Evolutionary conservation across 2,797 vertebrate genomes (phyloP).

Genomic region (Otus scops): DNA sequence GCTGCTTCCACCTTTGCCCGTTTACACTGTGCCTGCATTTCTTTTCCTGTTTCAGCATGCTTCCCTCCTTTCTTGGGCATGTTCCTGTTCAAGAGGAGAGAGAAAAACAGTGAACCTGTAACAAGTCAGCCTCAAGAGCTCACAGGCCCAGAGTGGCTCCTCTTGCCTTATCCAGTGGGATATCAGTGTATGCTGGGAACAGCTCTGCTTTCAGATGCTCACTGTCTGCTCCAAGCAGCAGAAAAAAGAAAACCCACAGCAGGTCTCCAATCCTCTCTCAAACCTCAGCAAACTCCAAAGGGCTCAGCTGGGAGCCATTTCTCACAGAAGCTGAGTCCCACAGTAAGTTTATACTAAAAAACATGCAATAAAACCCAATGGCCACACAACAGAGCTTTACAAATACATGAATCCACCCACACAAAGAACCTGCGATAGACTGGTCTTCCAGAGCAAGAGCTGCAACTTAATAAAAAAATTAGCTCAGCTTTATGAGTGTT

Average conservation of each 20-base stretch:
- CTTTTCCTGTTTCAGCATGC: not conserved
- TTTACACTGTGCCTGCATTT: constrained; percentile 60
- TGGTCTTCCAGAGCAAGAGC: not conserved
- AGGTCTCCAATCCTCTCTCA: not conserved
- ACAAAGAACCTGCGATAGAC: not conserved
- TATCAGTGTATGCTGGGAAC: not conserved
- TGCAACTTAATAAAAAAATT: not conserved
- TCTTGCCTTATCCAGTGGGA: not conserved
- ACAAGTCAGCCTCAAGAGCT: not conserved
- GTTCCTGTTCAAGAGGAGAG: constrained; percentile 13
- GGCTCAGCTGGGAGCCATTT: not conserved
- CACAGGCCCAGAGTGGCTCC: not conserved
- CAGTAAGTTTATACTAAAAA: not conserved
- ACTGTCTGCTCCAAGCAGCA: not conserved
- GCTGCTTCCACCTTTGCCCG: constrained; percentile 48
- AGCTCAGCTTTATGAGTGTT: not conserved
- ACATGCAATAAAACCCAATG: not conserved
- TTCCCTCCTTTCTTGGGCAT: constrained; percentile 83
- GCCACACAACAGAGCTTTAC: not conserved
- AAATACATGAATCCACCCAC: not conserved
- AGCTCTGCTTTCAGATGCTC: not conserved
- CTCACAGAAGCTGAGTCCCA: not conserved
- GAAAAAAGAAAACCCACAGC: not conserved
- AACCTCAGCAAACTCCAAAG: not conserved
- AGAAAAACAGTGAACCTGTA: not conserved